These are phyloP conservation scores for Sipha maydis DNA, from an alignment of 2,888 invertebrate species.

Conservation along the genomic window DNA sequence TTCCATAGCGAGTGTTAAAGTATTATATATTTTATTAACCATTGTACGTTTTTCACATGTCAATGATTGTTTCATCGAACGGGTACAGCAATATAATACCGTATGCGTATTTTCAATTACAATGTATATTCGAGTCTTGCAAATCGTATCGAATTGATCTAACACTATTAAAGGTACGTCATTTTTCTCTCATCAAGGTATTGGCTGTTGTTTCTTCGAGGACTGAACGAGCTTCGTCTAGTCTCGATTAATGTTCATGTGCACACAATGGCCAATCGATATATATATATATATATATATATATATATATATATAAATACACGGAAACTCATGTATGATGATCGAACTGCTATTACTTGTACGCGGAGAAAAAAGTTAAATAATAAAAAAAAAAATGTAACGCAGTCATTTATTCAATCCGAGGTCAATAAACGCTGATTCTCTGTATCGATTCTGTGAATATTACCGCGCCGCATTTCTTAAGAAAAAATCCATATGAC, in stretches of 20 bases:
- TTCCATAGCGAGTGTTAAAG: too few relatives aligned
- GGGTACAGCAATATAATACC: too few relatives aligned
- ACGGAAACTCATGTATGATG: neutral
- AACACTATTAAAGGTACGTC: too few relatives aligned
- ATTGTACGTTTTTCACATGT: too few relatives aligned
- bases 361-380: neutral
- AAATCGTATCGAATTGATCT: too few relatives aligned
- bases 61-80: too few relatives aligned
- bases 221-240: too few relatives aligned
- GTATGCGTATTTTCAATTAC: too few relatives aligned
- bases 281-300: neutral
- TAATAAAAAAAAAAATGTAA: neutral
- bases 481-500: conserved; percentile 13
- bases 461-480: conserved; percentile 9
- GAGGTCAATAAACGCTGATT: conserved; percentile 51
- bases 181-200: too few relatives aligned
- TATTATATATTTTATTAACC: too few relatives aligned
- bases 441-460: conserved; percentile 27
- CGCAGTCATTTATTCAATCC: neutral
- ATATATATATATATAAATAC: neutral
- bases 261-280: neutral
- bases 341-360: neutral
- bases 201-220: too few relatives aligned
- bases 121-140: too few relatives aligned
- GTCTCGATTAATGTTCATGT: neutral